phyloP scores from a whole-genome alignment of 2,113 vertebrate genomes.

The Eulacestoma nigropectus region DNA sequence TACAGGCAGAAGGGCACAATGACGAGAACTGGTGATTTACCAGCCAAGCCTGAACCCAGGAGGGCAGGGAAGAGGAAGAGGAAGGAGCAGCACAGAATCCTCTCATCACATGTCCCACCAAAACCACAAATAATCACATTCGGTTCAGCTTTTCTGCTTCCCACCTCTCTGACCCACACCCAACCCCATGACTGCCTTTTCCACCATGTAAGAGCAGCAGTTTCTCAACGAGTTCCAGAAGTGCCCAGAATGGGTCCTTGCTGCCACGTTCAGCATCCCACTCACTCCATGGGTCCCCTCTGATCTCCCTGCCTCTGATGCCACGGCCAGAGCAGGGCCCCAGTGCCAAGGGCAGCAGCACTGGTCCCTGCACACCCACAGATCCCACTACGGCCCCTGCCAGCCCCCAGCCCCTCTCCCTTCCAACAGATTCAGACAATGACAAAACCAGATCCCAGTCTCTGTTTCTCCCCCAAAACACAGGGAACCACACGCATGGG shows the following conservation, averaged over 20 bases:
- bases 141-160: neutral
- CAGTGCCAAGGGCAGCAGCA: neutral
- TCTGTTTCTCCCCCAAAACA: rapidly evolving
- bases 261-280: neutral
- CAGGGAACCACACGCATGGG: rapidly evolving
- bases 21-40: neutral
- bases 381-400: neutral
- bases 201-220: neutral
- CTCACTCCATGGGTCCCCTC: neutral
- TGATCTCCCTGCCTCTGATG: neutral
- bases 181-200: neutral
- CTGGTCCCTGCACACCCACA: neutral
- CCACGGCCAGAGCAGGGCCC: rapidly evolving
- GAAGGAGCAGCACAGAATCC: neutral
- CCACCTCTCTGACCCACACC: neutral
- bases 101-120: neutral
- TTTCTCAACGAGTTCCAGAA: neutral
- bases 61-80: neutral
- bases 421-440: neutral
- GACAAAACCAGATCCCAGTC: neutral
- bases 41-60: rapidly evolving
- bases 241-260: neutral
- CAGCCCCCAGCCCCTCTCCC: rapidly evolving
- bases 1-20: neutral
- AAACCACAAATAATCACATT: neutral